Percentiles rank a stretch among this genome's conserved stretches.
Conservation (phyloP, 2,797 vertebrate species). For the Oophaga sylvatica region DNA sequence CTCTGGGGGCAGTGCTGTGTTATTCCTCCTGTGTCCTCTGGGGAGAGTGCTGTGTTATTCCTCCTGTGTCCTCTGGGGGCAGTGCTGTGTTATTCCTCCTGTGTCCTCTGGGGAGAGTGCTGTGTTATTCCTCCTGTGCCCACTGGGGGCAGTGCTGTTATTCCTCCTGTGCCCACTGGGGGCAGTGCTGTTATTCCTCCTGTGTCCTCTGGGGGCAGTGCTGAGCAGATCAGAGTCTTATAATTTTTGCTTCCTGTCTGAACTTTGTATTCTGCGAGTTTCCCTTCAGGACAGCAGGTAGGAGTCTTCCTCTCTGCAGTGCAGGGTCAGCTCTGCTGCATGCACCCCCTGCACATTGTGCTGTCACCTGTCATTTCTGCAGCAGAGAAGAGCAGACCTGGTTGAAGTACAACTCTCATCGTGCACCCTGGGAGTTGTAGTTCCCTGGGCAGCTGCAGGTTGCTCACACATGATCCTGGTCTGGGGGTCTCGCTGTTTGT, state of each 20-base stretch:
- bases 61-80: too few species aligned
- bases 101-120: too few species aligned
- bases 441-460: background rate
- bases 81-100: too few species aligned
- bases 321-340: background rate
- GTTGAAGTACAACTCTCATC: background rate
- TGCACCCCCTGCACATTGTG: background rate
- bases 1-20: too few species aligned
- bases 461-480: too few species aligned
- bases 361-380: background rate
- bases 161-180: too few species aligned
- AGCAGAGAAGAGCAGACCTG: background rate
- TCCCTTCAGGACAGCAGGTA: conserved; percentile 1
- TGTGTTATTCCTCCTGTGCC: too few species aligned
- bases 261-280: conserved; percentile 6
- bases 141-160: too few species aligned
- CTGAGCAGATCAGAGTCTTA: background rate
- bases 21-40: too few species aligned
- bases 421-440: conserved; percentile 3
- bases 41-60: too few species aligned
- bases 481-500: too few species aligned
- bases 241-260: conserved; percentile 36
- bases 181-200: too few species aligned
- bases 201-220: background rate
- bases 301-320: conserved; percentile 9